A percentile compares a stretch with the other conserved stretches of the same genome.
Evolutionary conservation across 2,113 vertebrate species (phyloP).

Genomic region (Ranitomeya variabilis): DNA sequence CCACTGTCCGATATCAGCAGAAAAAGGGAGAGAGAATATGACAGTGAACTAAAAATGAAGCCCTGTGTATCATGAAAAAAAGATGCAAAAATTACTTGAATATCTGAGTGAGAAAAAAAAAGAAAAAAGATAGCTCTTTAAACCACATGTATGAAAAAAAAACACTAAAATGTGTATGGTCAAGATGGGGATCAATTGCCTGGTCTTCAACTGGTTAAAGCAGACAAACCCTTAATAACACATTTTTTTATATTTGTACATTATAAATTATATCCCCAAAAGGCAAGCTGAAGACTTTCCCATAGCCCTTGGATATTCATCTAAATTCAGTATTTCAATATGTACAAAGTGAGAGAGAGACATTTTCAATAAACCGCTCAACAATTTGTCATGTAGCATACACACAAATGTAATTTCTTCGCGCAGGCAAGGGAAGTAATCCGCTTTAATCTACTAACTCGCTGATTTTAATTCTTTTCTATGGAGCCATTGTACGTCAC

Average conservation of each 20-base stretch:
- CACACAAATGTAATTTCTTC: constrained; percentile 37
- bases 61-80: too few relatives aligned
- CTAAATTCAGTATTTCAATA: not conserved
- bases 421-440: constrained; percentile 4
- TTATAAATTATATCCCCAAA: not conserved
- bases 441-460: constrained; percentile 30
- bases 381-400: not conserved
- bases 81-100: too few relatives aligned
- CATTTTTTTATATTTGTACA: not conserved
- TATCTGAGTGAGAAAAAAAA: too few relatives aligned
- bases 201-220: too few relatives aligned
- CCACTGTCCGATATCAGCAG: too few relatives aligned
- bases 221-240: not conserved
- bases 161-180: too few relatives aligned
- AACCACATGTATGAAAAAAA: too few relatives aligned
- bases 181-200: too few relatives aligned
- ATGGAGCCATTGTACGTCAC: constrained; percentile 11
- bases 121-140: too few relatives aligned
- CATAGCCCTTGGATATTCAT: not conserved
- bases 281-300: not conserved
- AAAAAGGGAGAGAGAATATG: too few relatives aligned
- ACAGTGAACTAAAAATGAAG: too few relatives aligned
- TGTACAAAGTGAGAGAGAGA: not conserved
- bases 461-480: constrained; percentile 32
- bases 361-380: not conserved